Evolutionary conservation across 2,113 vertebrate species (phyloP), one percentile per base, ranked within the genome.

Genomic region (Thymallus thymallus): DNA sequence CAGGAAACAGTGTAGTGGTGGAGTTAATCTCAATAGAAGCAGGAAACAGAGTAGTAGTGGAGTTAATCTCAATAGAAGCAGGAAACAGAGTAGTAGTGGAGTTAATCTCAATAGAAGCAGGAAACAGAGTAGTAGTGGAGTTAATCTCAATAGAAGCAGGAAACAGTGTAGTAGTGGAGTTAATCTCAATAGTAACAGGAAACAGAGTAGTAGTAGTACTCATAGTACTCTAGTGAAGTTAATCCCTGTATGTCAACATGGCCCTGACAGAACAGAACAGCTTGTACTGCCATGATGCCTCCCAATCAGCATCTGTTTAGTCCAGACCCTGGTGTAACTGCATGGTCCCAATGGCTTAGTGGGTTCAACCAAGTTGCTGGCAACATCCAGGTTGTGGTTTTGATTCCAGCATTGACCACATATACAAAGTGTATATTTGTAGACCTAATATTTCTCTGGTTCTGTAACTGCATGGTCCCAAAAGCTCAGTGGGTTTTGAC

Each of bases 11-110:
- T 22, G 56, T 51, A 68, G 61, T 18, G 32, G 65, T 74, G 71
- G 62, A 41, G 70, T 82, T 87, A 87, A 88, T 90, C 86, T 51
- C 12, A 51, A 73, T 73, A 79, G 74, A 68, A 51, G 46, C 46
- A 51, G 46, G 16, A 51, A 51, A 80, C 56, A 22, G n/a, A 60
- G 56, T 51, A 41, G 32, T 35, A 35, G 13, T 48, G 9, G 46
- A 48, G 46, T 48, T 48, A 3, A 14, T 48, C 46, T 48, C 10
- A 48, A 69, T 73, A 79, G 73, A 68, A 48, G 46, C 46, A 48
- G 46, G 12, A 0, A 48, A 80, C 56, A 58, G 56, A 58, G 56
- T 51, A 7, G 32, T 35, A 35, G 13, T 48, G 10, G 46, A 48
- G 46, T 48, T 48, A 0, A 16, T 48, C 14, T 48, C 12, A 48